These are phyloP conservation scores for Tapera naevia DNA, from an alignment of 2,797 vertebrate genomes.

Conservation along the genomic window DNA sequence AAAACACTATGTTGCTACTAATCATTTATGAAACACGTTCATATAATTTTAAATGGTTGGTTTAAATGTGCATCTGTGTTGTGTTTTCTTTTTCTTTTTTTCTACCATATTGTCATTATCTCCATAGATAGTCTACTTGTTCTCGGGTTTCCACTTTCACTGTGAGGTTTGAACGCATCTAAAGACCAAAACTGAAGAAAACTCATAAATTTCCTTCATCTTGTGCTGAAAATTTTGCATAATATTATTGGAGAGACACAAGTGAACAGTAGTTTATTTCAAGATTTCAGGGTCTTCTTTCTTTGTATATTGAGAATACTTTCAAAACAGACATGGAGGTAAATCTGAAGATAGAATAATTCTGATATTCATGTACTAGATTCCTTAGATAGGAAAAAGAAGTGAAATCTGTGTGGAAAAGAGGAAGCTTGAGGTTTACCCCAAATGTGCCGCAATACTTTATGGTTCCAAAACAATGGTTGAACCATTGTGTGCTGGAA, in stretches of 20 bases:
- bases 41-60: background rate
- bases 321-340: background rate
- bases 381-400: background rate
- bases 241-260: background rate
- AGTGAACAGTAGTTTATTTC: background rate
- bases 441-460: background rate
- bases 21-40: background rate
- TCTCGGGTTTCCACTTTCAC: background rate
- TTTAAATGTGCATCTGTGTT: background rate
- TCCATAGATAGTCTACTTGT: background rate
- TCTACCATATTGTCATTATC: background rate
- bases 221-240: background rate
- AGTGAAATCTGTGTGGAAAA: background rate
- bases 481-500: background rate
- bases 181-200: background rate
- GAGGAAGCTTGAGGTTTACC: background rate
- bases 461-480: background rate
- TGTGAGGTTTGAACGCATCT: background rate
- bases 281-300: background rate
- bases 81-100: background rate
- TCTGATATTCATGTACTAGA: background rate
- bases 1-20: background rate
- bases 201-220: background rate
- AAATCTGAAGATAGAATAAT: background rate
- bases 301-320: background rate